phyloP scores from a whole-genome alignment of 2,888 invertebrate genomes.

The Drosophila cyrtoloma region DNA sequence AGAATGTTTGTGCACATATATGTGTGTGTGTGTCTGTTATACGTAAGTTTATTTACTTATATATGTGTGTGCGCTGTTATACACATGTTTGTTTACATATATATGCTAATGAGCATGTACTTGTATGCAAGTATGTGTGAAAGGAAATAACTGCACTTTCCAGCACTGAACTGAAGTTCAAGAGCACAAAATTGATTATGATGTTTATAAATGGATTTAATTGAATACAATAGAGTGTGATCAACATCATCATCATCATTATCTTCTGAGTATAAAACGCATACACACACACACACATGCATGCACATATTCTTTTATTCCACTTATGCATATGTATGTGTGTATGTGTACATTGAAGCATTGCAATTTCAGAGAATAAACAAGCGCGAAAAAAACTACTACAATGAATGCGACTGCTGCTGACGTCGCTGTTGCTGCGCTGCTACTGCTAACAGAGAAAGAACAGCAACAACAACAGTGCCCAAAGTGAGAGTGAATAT shows the following conservation, averaged over 20 bases:
- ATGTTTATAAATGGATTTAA: constrained; percentile 76
- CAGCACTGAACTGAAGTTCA: constrained; percentile 70
- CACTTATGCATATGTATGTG: constrained; percentile 5
- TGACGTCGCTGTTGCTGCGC: neutral
- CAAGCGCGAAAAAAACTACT: constrained; percentile 33
- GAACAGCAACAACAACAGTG: constrained; percentile 3
- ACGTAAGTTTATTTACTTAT: constrained; percentile 5
- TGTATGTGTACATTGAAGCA: constrained; percentile 14
- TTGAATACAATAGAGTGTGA: constrained; percentile 75
- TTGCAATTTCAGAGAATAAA: constrained; percentile 46
- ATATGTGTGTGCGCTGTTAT: neutral
- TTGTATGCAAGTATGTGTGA: constrained; percentile 2
- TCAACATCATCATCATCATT: constrained; percentile 27
- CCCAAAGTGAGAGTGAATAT: constrained; percentile 17
- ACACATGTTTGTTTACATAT: neutral
- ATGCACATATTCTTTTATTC: neutral
- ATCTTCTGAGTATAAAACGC: constrained; percentile 43
- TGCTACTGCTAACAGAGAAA: constrained; percentile 15
- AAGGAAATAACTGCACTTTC: constrained; percentile 59
- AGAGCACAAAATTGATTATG: constrained; percentile 75
- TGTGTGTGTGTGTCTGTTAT: neutral
- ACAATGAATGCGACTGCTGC: constrained; percentile 11
- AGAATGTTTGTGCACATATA: neutral
- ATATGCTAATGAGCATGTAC: constrained; percentile 1
- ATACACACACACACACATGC: constrained; percentile 22